phyloP scores from a whole-genome alignment of 1,140 invertebrate species.

The Callitettix versicolor region DNA sequence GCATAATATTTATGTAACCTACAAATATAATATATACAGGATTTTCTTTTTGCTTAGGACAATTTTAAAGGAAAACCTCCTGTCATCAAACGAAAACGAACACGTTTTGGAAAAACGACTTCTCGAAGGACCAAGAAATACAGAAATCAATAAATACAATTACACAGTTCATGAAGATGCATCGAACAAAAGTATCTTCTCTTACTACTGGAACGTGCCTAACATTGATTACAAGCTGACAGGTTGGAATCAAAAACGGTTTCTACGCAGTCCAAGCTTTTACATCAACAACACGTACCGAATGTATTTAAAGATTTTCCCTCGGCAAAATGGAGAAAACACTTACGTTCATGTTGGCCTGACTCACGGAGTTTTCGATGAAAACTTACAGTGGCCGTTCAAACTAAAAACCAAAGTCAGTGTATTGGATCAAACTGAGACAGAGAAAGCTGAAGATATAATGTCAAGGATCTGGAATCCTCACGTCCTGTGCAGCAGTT shows the following conservation, averaged over 20 bases:
- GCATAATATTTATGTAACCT: no score
- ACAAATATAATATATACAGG: no score
- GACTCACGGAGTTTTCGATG: slow-evolving; percentile 28
- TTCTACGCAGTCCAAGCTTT: slow-evolving; percentile 31
- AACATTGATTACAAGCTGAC: slow-evolving; percentile 29
- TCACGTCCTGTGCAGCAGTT: slow-evolving; percentile 30
- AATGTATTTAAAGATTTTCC: slow-evolving; percentile 34
- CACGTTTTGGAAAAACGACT: no score
- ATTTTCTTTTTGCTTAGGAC: no score
- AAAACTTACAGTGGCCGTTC: slow-evolving; percentile 33
- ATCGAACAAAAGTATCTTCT: slow-evolving; percentile 29
- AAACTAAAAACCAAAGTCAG: slow-evolving; percentile 28
- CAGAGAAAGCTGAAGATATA: slow-evolving; percentile 26
- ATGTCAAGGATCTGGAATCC: slow-evolving; percentile 34
- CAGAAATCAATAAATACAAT: slow-evolving; percentile 29
- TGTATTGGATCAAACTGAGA: slow-evolving; percentile 29
- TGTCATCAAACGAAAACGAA: no score
- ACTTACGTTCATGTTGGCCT: slow-evolving; percentile 33
- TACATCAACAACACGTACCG: slow-evolving; percentile 29
- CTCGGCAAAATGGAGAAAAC: slow-evolving; percentile 29
- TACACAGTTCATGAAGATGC: slow-evolving; percentile 30
- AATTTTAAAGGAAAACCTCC: no score
- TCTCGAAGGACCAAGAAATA: slow-evolving; percentile 7
- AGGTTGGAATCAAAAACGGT: slow-evolving; percentile 17
- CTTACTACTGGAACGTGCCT: slow-evolving; percentile 32